Evolutionary conservation across 1,140 invertebrate genomes (phyloP).

Genomic region (Drosophila chauvacae): DNA sequence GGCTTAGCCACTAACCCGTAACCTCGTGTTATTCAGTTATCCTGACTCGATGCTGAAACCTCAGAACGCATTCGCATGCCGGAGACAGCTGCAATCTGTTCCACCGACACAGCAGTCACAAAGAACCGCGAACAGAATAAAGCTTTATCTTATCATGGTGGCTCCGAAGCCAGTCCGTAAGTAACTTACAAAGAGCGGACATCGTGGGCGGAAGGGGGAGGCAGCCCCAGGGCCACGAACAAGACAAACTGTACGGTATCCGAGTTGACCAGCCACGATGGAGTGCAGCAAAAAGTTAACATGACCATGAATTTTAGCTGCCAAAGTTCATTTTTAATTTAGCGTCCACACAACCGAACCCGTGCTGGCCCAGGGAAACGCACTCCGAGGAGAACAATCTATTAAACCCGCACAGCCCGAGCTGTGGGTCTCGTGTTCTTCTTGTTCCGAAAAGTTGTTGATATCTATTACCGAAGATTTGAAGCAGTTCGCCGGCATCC

Average conservation of each 20-base stretch:
- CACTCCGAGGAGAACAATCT: constrained; percentile 59
- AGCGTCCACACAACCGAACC: constrained; percentile 32
- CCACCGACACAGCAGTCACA: constrained; percentile 34
- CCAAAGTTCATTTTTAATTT: constrained; percentile 81
- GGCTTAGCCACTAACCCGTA: not conserved
- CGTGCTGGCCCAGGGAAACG: constrained; percentile 16
- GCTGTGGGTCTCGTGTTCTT: constrained; percentile 32
- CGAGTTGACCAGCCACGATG: constrained; percentile 58
- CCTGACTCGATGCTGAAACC: constrained; percentile 32
- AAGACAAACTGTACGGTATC: constrained; percentile 63
- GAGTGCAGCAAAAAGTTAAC: constrained; percentile 75
- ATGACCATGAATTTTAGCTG: constrained; percentile 79
- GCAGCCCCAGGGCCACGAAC: constrained; percentile 8
- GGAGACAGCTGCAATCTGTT: constrained; percentile 56
- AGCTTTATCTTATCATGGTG: constrained; percentile 74
- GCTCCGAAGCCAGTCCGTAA: constrained; percentile 60
- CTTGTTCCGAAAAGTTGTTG: constrained; percentile 72
- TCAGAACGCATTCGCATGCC: constrained; percentile 35
- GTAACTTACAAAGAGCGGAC: constrained; percentile 48
- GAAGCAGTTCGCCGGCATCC: constrained; percentile 74
- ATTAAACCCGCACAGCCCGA: constrained; percentile 57
- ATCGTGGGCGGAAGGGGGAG: not conserved
- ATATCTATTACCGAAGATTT: constrained; percentile 80
- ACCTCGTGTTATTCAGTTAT: constrained; percentile 17
- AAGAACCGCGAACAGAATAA: constrained; percentile 38